A percentile compares a stretch with the other conserved stretches of the same genome.
phyloP scores from a whole-genome alignment of 2,888 invertebrate genomes.

The Ptilodon capucinus region DNA sequence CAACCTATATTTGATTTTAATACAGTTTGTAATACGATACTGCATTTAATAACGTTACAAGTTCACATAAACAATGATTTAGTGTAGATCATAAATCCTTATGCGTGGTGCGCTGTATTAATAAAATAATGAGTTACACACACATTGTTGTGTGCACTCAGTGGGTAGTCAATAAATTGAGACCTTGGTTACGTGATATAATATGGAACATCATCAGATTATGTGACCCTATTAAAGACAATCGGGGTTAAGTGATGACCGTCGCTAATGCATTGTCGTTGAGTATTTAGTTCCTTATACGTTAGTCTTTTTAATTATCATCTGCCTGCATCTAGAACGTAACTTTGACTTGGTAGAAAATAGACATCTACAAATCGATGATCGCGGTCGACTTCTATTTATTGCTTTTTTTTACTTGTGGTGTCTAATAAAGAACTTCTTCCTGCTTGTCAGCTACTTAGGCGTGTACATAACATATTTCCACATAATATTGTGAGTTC shows the following conservation, averaged over 20 bases:
- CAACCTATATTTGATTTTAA: conserved; percentile 21
- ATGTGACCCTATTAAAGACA: background rate
- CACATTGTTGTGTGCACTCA: background rate
- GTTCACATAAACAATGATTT: conserved; percentile 16
- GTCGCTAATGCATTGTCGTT: background rate
- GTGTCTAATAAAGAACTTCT: too few relatives aligned
- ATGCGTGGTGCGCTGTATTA: conserved; percentile 15
- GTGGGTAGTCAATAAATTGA: background rate
- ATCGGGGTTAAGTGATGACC: background rate
- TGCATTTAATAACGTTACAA: background rate
- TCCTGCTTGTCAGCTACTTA: too few relatives aligned
- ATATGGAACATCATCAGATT: background rate
- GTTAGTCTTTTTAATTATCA: background rate
- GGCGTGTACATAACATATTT: too few relatives aligned
- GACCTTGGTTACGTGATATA: background rate
- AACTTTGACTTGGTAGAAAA: too few relatives aligned
- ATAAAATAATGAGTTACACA: conserved; percentile 6
- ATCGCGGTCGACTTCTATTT: too few relatives aligned
- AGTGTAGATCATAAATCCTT: conserved; percentile 20
- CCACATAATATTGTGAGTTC: too few relatives aligned
- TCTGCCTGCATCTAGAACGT: too few relatives aligned
- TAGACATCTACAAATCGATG: too few relatives aligned
- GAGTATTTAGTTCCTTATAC: background rate
- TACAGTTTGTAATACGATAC: conserved; percentile 24
- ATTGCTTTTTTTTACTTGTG: too few relatives aligned